Conservation (phyloP, 2,797 vertebrate genomes). For the Hipposideros larvatus region DNA sequence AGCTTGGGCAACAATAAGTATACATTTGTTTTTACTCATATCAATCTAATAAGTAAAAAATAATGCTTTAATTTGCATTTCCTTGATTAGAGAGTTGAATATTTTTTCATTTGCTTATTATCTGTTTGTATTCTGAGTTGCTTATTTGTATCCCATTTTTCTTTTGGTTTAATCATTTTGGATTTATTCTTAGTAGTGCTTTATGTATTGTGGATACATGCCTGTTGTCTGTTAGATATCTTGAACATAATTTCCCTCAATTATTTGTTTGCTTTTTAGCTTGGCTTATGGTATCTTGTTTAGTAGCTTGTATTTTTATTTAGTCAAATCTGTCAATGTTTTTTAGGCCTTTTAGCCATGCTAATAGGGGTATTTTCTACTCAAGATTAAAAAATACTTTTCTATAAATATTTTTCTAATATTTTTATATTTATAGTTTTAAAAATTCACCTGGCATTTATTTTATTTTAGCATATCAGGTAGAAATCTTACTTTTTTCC, state of each 20-base stretch:
- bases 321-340: not conserved
- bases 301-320: constrained; percentile 9
- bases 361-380: not conserved
- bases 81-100: constrained; percentile 1
- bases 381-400: not conserved
- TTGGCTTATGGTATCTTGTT: not conserved
- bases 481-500: constrained; percentile 15
- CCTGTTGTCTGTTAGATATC: not conserved
- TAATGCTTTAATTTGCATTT: not conserved
- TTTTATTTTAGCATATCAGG: not conserved
- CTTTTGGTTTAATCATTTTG: not conserved
- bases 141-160: not conserved
- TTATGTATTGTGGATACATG: not conserved
- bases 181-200: not conserved
- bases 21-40: not conserved
- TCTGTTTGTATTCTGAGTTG: not conserved
- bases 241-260: not conserved
- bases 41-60: not conserved
- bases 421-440: not conserved
- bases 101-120: constrained; percentile 1
- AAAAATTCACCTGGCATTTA: constrained; percentile 19
- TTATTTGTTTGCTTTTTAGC: constrained; percentile 27
- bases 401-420: not conserved
- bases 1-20: not conserved
- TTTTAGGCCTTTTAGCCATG: not conserved